Base-by-base conservation (phyloP, 2,888 invertebrate genomes). In the Conchocele bisecta region DNA sequence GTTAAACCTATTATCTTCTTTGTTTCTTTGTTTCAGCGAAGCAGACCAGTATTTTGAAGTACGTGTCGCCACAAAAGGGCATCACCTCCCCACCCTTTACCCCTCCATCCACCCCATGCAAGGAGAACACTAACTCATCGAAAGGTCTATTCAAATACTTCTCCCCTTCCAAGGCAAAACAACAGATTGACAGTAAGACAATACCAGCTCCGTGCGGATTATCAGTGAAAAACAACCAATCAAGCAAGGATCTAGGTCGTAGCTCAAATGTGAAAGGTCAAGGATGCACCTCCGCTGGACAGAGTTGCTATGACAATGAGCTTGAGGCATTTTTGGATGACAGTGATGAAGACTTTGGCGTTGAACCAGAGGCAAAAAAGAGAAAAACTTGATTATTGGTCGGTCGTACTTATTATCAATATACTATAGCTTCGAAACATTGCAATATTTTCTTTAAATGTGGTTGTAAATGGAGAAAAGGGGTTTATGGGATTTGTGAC, bases 31-130 rank as follows among this genome's bases (percentile, higher is more conserved):
- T 53, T 69, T 61, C 33, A 24, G 24, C 44, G 6, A 75, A 64
- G 28, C 75, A 75, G 41, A 22, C 29, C n/a, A 63, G 66, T 20
- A 75, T 75, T 13, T n/a, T 63, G 37, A 39, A 75, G 42, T 70
- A 41, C 48, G 54, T 63, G 0, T 75, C 75, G 9, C 75, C 75
- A 22, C n/a, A 48, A 11, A 70, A 70, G 29, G 42, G 59, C 4
- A 5, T 59, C n/a, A 26, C 54, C 2, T 7, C 24, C 0, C 26
- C 53, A 1, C 26, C 13, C 5, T 39, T 7, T 11, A 28, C 15
- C 11, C 17, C 57, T 3, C 57, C 50, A 24, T 39, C 46, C 7
- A 70, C 39, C n/a, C 29, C 35, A 9, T 15, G n/a, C 2, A 56
- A 68, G 35, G n/a, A n/a, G n/a, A n/a, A n/a, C n/a, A n/a, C n/a